Evolutionary conservation across 2,888 invertebrate species (phyloP).

Genomic region (Chelonus formosanus): DNA sequence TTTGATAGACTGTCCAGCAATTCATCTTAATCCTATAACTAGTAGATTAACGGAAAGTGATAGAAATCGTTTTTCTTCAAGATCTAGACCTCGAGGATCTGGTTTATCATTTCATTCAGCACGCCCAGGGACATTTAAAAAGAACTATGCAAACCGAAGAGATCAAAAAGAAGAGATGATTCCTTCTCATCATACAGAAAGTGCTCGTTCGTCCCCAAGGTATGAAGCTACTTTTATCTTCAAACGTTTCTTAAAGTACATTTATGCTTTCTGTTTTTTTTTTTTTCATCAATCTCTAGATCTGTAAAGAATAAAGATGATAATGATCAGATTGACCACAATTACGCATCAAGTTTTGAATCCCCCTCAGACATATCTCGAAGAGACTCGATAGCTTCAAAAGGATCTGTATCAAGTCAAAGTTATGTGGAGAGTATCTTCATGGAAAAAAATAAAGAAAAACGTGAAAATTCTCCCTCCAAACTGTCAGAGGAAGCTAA

Average conservation of each 20-base stretch:
- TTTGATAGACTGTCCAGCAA: conserved; percentile 17
- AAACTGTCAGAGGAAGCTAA: conserved; percentile 49
- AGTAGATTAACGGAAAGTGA: conserved; percentile 11
- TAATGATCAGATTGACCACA: conserved; percentile 15
- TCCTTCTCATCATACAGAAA: not conserved
- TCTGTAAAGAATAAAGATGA: conserved; percentile 18
- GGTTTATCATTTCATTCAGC: conserved; percentile 23
- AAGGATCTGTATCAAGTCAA: conserved; percentile 3
- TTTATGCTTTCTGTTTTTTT: not conserved
- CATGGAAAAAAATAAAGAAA: not conserved
- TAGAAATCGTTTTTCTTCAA: conserved; percentile 15
- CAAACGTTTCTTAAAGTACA: not conserved
- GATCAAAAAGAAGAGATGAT: not conserved
- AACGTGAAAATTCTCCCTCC: not conserved
- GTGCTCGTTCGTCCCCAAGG: conserved; percentile 23
- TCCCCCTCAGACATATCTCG: conserved; percentile 36
- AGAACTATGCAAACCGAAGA: conserved; percentile 5
- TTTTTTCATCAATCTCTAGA: not conserved
- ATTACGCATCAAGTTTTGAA: conserved; percentile 42
- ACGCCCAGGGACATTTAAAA: conserved; percentile 20
- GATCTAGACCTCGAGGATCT: conserved; percentile 11
- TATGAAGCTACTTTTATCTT: not conserved
- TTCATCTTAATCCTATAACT: conserved; percentile 7
- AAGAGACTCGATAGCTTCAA: conserved; percentile 24
- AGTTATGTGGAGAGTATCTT: not conserved